phyloP scores from a whole-genome alignment of 2,113 vertebrate species.

The Ctenomys sociabilis region DNA sequence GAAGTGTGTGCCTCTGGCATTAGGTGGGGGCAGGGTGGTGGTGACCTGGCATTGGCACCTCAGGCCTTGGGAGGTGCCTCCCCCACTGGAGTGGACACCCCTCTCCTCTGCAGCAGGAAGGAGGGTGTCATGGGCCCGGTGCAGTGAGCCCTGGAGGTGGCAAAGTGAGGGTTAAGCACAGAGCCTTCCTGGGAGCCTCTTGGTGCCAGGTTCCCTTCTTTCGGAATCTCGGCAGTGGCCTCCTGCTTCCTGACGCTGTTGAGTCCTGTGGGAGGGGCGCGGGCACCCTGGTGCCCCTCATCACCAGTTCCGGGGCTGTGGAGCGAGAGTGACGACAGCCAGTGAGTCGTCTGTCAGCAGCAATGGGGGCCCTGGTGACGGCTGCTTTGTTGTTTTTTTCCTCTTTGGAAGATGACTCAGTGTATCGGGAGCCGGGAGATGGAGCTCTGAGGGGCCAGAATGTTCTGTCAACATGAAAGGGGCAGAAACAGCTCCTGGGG shows the following conservation, averaged over 20 bases:
- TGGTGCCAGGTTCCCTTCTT: conserved; percentile 47
- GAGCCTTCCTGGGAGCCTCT: conserved; percentile 36
- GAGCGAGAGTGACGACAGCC: conserved; percentile 69
- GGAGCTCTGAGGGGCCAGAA: conserved; percentile 71
- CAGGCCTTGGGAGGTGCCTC: not conserved
- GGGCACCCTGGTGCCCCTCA: conserved; percentile 43
- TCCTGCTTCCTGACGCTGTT: conserved; percentile 19
- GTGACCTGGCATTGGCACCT: not conserved
- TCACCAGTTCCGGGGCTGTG: conserved; percentile 39
- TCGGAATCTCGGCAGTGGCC: conserved; percentile 1
- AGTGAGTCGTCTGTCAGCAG: conserved; percentile 55
- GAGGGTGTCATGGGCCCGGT: not conserved
- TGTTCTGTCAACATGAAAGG: conserved; percentile 74
- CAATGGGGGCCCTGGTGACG: conserved; percentile 72
- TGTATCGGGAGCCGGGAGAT: conserved; percentile 71
- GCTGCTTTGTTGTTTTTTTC: conserved; percentile 76
- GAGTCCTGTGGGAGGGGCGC: conserved; percentile 35
- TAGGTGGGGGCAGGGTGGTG: not conserved
- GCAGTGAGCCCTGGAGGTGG: not conserved
- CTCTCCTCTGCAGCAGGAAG: not conserved
- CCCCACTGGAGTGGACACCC: not conserved
- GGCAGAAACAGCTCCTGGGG: conserved; percentile 51
- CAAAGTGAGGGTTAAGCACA: conserved; percentile 64
- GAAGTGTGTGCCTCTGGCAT: not conserved
- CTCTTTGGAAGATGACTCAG: conserved; percentile 81